Conservation (phyloP, 2,113 vertebrate genomes). For the Mustelus asterias region DNA sequence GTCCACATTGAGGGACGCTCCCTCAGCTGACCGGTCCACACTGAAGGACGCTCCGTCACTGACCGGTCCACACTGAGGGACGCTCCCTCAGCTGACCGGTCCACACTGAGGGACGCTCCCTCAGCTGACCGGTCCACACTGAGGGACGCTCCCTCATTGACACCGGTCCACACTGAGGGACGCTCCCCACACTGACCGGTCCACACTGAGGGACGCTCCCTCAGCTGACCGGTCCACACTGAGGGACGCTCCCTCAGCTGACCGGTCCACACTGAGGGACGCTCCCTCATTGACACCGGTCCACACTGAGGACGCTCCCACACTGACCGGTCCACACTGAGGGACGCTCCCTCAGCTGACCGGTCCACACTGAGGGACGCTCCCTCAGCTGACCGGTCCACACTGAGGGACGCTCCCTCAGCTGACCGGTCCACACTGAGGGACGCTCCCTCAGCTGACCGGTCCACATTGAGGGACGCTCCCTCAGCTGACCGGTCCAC, state of each 20-base stretch:
- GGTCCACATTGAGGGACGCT: background rate
- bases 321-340: too few species aligned
- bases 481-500: background rate
- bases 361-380: rapidly evolving
- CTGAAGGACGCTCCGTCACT: too few species aligned
- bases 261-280: background rate
- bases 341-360: background rate
- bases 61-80: too few species aligned
- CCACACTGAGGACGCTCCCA: too few species aligned
- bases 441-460: too few species aligned
- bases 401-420: background rate
- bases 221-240: rapidly evolving
- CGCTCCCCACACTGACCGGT: too few species aligned
- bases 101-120: background rate
- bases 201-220: background rate
- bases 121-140: background rate
- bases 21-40: conserved; percentile 22
- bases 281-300: background rate
- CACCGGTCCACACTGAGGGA: rapidly evolving
- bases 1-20: background rate
- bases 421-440: rapidly evolving
- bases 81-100: background rate
- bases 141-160: background rate
- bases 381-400: too few species aligned
- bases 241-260: too few species aligned